A percentile compares a stretch with the other conserved stretches of the same genome.
phyloP scores from a whole-genome alignment of 1,140 invertebrate genomes.

The Dreissena rostriformis region DNA sequence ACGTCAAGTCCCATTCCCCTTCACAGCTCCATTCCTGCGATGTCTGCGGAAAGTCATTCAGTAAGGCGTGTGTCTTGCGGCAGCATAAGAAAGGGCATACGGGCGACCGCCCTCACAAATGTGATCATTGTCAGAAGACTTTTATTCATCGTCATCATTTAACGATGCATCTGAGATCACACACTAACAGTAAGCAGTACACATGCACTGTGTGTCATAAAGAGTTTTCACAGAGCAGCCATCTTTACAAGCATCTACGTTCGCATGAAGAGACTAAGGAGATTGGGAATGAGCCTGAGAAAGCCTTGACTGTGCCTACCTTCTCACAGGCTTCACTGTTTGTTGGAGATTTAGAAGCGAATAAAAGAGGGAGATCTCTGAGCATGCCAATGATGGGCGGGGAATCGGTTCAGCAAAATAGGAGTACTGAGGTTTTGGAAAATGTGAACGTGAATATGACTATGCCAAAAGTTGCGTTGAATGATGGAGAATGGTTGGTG shows the following conservation, averaged over 20 bases:
- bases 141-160: conserved; percentile 95
- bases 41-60: conserved; percentile 66
- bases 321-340: too few species aligned
- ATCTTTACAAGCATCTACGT: conserved; percentile 62
- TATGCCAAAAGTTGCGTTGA: not conserved
- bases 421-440: not conserved
- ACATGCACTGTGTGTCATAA: conserved; percentile 89
- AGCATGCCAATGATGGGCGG: not conserved
- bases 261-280: conserved; percentile 44
- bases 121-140: conserved; percentile 93
- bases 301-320: not conserved
- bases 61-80: conserved; percentile 63
- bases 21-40: conserved; percentile 62
- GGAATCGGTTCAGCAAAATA: not conserved
- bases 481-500: too few species aligned
- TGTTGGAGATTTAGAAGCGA: too few species aligned
- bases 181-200: conserved; percentile 91
- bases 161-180: conserved; percentile 90
- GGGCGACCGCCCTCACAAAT: conserved; percentile 73
- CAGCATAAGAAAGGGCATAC: conserved; percentile 71
- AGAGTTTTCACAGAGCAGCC: conserved; percentile 65
- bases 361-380: not conserved
- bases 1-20: conserved; percentile 63
- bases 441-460: not conserved
- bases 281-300: conserved; percentile 7